phyloP scores from a whole-genome alignment of 2,888 invertebrate species.

The Chydorus sphaericus region DNA sequence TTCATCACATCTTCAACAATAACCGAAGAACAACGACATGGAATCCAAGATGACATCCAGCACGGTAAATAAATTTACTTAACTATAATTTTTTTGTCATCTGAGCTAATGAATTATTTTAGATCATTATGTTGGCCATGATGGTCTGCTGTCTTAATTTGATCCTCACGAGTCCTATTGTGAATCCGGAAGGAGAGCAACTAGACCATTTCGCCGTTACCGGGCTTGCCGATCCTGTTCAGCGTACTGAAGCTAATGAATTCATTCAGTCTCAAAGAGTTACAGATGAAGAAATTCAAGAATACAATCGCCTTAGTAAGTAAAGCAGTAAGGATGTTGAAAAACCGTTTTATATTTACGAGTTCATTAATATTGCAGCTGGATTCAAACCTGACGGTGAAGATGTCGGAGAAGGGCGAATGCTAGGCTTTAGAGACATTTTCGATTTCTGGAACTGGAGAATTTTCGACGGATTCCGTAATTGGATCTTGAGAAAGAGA shows the following conservation, averaged over 20 bases:
- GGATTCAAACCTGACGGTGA: background rate
- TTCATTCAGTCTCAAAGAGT: background rate
- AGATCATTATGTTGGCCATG: background rate
- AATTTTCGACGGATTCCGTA: background rate
- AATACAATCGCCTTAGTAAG: background rate
- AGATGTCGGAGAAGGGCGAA: background rate
- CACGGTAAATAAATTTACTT: background rate
- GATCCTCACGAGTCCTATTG: background rate
- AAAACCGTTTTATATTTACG: no score
- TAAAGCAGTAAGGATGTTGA: background rate
- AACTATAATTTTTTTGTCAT: no score
- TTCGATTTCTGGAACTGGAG: slow-evolving; percentile 2
- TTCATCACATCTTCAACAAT: no score
- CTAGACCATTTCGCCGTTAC: background rate
- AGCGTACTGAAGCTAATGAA: background rate
- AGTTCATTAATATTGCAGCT: background rate
- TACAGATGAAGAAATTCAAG: background rate
- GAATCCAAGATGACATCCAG: no score
- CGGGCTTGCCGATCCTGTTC: background rate
- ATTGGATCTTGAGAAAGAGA: no score
- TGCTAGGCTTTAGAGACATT: background rate
- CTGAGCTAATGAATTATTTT: no score
- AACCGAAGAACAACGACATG: no score
- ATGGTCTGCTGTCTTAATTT: background rate
- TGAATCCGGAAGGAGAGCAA: background rate